phyloP scores from a whole-genome alignment of 92 coral and sea anemone species.

The Heteractis magnifica region DNA sequence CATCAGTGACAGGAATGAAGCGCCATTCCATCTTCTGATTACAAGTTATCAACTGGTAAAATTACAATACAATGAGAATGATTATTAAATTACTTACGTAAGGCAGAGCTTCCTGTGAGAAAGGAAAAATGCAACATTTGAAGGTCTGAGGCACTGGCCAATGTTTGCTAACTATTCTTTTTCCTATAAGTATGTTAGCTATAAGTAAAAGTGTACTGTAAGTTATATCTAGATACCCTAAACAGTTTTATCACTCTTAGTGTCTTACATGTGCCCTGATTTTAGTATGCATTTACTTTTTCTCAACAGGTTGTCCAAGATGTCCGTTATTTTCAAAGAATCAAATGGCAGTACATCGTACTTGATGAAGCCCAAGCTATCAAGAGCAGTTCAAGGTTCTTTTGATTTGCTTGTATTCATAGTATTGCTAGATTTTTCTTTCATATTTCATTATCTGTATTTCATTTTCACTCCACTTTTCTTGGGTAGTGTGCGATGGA shows the following conservation, averaged over 20 bases:
- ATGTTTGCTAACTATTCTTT: no score
- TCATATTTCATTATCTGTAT: not conserved
- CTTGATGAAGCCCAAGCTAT: conserved; percentile 98
- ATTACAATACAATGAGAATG: no score
- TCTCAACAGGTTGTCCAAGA: conserved; percentile 87
- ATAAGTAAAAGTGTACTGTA: no score
- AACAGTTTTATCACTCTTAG: not conserved
- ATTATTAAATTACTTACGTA: no score
- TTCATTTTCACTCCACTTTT: not conserved
- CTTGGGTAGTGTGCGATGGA: conserved; percentile 88
- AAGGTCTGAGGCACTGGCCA: no score
- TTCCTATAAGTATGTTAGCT: no score
- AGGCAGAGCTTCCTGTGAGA: no score
- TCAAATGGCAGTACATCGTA: conserved; percentile 96
- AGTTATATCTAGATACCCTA: no score
- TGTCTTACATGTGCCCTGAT: not conserved
- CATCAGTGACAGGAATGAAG: conserved; percentile 84
- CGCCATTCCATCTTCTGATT: conserved; percentile 95
- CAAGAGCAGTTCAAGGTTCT: conserved; percentile 96
- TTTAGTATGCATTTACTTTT: not conserved
- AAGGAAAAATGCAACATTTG: no score
- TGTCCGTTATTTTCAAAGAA: conserved; percentile 96
- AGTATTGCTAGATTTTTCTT: not conserved
- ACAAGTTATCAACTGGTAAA: conserved; percentile 96
- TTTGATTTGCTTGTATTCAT: not conserved